Base-by-base conservation (phyloP, 2,113 vertebrate species). In the Chascanopsetta lugubris region DNA sequence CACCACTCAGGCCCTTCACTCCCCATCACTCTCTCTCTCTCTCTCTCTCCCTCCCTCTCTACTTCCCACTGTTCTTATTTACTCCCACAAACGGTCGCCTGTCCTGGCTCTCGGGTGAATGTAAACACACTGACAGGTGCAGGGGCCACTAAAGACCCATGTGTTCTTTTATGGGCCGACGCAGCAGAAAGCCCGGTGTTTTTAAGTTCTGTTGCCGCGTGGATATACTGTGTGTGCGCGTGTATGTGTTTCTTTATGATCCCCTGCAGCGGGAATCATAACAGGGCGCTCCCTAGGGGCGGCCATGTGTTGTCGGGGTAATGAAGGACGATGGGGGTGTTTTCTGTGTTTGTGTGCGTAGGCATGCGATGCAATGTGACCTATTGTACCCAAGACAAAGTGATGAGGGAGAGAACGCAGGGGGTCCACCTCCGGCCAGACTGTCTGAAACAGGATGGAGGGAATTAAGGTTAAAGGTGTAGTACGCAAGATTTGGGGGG, bases 41-140 rank as follows among this genome's bases (percentile, higher is more conserved):
- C 34, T 60, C 13, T n/a, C n/a, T n/a, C n/a, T 42, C 40, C n/a
- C 5, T 69, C 34, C 56, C 13, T 46, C 30, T 26, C 36, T 17
- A 49, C 69, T 79, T 75, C 64, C 45, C 34, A 3, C 36, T 59
- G 30, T 26, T 69, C 69, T 68, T 61, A 68, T 66, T 77, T 53
- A 69, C 72, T 69, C 77, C 70, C 62, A 77, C 71, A 32, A 29
- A 59, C 24, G 36, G 21, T 47, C 64, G 49, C 42, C 46, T 71
- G 47, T 70, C 47, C 50, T 51, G 46, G 60, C 40, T 69, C 29
- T 63, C 43, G 62, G 72, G 66, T 49, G 66, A 86, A 58, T 75
- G 77, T 86, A 85, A 88, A 85, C 77, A 78, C 40, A 69, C 32
- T 51, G 79, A 88, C 88, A 90, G 88, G 88, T 90, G 88, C 84